Evolutionary conservation across 2,797 vertebrate species (phyloP), one percentile per base, ranked within the genome.

Genomic region (Micromesistius poutassou): DNA sequence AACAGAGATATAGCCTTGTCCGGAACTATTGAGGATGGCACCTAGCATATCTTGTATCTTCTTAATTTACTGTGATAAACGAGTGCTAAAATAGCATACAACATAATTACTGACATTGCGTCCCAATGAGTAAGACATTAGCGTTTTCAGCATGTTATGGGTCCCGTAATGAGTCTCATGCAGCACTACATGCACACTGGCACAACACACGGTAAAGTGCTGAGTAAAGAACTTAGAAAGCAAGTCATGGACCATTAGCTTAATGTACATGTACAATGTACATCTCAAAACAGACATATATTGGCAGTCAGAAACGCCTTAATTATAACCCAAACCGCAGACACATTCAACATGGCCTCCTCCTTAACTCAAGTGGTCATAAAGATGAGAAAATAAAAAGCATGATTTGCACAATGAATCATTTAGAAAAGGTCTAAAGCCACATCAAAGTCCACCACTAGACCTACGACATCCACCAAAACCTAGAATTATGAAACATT

Each of bases 241-340:
- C 71, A 81, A 1, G 75, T 82, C 83, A 84, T 79, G 76, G 77
- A 77, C 78, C 81, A 86, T 84, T 89, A 80, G 84, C 36, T 76
- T 40, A 85, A 46, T 82, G 82, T 76, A 79, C 80, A 83, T n/a
- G n/a, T n/a, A n/a, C n/a, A n/a, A n/a, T n/a, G n/a, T n/a, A n/a
- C n/a, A 80, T 79, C 71, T 73, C 30, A 76, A n/a, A 50, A 50
- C 70, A 68, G 4, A 28, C 25, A 28, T 68, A 68, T 68, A 68
- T 68, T 68, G 62, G 25, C 28, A 25, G 62, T 68, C 9, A 25
- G 62, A 71, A 71, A 31, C 77, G 79, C 75, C 19, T 46, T 75
- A 85, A 84, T 81, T 84, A 86, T 84, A 82, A 83, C 70, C 13
- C 22, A 33, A 80, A 74, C 36, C 10, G 36, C 36, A 79, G 46